Conservation (phyloP, 1,140 invertebrate genomes). For the Dreissena polymorpha region DNA sequence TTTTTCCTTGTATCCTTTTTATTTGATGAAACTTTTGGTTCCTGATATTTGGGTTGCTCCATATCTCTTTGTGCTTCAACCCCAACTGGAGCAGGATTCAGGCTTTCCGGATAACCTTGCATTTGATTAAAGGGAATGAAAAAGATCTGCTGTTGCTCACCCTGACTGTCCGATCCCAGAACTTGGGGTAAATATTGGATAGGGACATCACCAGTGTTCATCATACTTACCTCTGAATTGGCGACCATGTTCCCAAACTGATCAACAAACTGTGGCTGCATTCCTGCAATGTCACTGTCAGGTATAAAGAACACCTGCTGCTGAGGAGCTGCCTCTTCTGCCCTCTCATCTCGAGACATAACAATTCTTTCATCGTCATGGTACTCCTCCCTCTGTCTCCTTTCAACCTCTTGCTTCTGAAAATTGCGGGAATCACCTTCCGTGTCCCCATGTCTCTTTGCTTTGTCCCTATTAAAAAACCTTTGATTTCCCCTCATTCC, state of each 20-base stretch:
- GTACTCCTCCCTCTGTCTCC: not conserved
- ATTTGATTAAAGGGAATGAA: conserved; percentile 50
- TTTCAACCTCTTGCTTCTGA: not conserved
- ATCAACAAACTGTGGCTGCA: conserved; percentile 27
- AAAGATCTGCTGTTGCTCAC: conserved; percentile 31
- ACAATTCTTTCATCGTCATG: not conserved
- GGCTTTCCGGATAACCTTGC: not conserved
- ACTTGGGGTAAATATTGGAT: conserved; percentile 22
- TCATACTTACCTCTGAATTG: conserved; percentile 16
- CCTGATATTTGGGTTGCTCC: too few relatives aligned
- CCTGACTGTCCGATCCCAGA: conserved; percentile 1
- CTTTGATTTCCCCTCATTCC: not conserved
- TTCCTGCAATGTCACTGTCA: not conserved
- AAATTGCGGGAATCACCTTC: too few relatives aligned
- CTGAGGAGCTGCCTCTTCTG: not conserved
- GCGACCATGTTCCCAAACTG: conserved; percentile 38
- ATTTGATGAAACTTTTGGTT: not conserved
- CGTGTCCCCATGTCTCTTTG: too few relatives aligned
- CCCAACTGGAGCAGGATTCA: not conserved
- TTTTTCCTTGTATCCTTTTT: not conserved
- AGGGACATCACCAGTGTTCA: not conserved
- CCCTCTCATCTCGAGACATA: not conserved
- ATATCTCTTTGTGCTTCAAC: not conserved
- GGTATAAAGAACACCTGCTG: conserved; percentile 45
- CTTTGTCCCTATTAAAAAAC: too few relatives aligned